Conservation (phyloP, 2,888 invertebrate species). For the Andrena bicolor region DNA sequence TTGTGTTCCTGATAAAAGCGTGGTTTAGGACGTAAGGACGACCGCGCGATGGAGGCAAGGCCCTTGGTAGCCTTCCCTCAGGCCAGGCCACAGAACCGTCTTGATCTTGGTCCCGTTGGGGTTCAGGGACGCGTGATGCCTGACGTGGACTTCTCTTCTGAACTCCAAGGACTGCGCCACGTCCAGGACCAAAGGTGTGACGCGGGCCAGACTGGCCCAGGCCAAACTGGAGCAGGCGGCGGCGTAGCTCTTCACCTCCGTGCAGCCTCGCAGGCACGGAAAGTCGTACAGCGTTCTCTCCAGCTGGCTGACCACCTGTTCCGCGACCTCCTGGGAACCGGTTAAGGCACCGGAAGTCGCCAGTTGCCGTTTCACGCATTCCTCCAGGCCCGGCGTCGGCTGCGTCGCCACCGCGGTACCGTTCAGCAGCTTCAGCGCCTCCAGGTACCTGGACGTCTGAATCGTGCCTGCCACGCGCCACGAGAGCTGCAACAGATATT, state of each 20-base stretch:
- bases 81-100: conserved; percentile 88
- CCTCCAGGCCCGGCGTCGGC: conserved; percentile 73
- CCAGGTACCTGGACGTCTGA: conserved; percentile 78
- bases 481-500: conserved; percentile 74
- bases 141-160: conserved; percentile 86
- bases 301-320: conserved; percentile 87
- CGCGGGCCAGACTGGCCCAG: conserved; percentile 88
- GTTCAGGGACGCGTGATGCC: conserved; percentile 87
- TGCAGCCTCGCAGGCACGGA: conserved; percentile 93
- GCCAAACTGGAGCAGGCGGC: conserved; percentile 93
- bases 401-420: conserved; percentile 65
- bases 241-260: conserved; percentile 92
- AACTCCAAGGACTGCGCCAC: conserved; percentile 82
- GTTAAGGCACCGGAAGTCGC: conserved; percentile 78
- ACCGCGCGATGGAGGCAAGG: conserved; percentile 88
- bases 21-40: conserved; percentile 85
- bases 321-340: conserved; percentile 79
- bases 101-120: conserved; percentile 86
- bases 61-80: conserved; percentile 86
- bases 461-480: conserved; percentile 81
- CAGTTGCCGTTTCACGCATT: conserved; percentile 80
- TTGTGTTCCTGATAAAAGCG: background rate
- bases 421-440: conserved; percentile 78
- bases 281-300: conserved; percentile 97
- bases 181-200: conserved; percentile 80